Evolutionary conservation across 30 jellyfish, hydroid and myxozoan species (phyloP), one percentile per base, ranked within the genome.

Genomic region (Hydractinia symbiolongicarpus): DNA sequence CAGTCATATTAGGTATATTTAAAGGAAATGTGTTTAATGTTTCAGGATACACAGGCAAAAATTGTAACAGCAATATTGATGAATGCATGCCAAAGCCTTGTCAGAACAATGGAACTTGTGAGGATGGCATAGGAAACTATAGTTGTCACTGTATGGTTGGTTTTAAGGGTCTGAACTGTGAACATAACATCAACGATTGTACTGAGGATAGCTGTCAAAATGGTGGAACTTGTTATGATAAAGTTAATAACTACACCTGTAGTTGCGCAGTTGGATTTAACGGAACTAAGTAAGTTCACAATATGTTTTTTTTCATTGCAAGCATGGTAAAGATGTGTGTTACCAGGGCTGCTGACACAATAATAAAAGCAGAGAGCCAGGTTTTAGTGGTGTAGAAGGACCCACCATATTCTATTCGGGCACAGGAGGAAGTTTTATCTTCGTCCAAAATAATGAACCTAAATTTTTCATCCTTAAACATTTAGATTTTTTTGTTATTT

Each of bases 161-260:
- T 6, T 64, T 6, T 51, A 64, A 7, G 0, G 74, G 74, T 13
- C 19, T 6, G 40, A 44, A n/a, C 40, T 64, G 74, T 64, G 74
- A 64, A 64, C 9, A n/a, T 0, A 13, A 64, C 40, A 64, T 64
- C 74, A 13, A 64, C 40, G 74, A 64, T 6, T 64, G 74, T 13
- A 6, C 40, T 64, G 52, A 44, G 19, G 74, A 51, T 13, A 64
- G 74, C 19, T 87, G 96, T 67, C 80, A 68, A 15, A 69, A 83
- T 67, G 82, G 77, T 17, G 96, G 90, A 49, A 84, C 54, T 55
- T 88, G 96, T 52, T 67, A 77, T 21, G 94, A 83, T 72, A 83
- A 49, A 13, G 71, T 90, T 86, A 83, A 74, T 75, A 88, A 78
- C 4, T 88, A 52, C 55, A 83, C 64, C 20, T 88, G 96, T 51